These are phyloP conservation scores for Petrolisthes cinctipes DNA, from an alignment of 2,888 invertebrate species.

Conservation along the genomic window DNA sequence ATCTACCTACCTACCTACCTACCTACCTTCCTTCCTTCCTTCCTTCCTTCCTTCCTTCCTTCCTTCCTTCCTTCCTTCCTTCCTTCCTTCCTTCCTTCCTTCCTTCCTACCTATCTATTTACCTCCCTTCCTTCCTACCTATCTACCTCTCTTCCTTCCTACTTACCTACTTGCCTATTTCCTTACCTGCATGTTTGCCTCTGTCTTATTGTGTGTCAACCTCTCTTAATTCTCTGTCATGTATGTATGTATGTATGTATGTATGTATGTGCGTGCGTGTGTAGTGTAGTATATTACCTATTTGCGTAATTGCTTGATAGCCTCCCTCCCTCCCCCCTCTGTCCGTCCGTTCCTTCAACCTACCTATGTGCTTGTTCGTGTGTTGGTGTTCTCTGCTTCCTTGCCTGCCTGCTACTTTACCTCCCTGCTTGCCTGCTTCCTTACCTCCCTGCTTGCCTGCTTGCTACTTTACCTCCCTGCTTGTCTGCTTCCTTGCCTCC, in stretches of 20 bases:
- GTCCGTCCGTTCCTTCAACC: background rate
- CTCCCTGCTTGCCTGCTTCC: no score
- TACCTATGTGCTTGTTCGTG: background rate
- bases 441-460: no score
- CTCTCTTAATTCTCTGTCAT: background rate
- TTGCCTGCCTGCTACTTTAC: background rate
- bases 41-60: background rate
- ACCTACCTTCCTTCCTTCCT: background rate
- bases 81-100: background rate
- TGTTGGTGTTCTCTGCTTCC: background rate
- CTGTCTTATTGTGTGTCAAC: background rate
- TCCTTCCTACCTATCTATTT: conserved; percentile 2
- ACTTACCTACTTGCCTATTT: background rate
- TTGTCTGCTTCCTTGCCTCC: no score
- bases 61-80: background rate
- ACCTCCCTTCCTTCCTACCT: background rate
- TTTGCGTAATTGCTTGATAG: background rate
- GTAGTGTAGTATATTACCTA: background rate
- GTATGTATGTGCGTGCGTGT: conserved; percentile 13
- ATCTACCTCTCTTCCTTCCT: background rate
- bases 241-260: conserved; percentile 26
- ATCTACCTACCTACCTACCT: background rate
- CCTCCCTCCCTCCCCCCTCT: background rate
- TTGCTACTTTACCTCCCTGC: no score
- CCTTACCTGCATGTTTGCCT: background rate